Evolutionary conservation across 2,797 vertebrate genomes (phyloP), one percentile per base, ranked within the genome.

Genomic region (Tapirus indicus): DNA sequence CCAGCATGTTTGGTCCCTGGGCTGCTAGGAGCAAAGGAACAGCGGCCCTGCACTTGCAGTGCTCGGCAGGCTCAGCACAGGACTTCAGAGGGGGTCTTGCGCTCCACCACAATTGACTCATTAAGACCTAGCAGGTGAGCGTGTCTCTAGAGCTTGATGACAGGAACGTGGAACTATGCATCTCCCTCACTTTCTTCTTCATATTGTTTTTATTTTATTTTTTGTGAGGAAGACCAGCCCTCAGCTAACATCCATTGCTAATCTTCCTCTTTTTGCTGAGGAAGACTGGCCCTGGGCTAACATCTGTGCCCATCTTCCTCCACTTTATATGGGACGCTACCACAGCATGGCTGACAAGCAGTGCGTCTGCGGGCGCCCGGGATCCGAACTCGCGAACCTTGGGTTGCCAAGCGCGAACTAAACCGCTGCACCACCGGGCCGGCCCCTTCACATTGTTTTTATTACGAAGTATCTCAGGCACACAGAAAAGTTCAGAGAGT

Each of bases 11-110:
- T 52, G 75, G 27, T 38, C 23, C 47, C 56, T 21, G 32, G 54
- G 38, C 44, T 6, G 35, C 35, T 32, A 2, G 9, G 29, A 88
- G 29, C 7, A 54, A n/a, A 25, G 27, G 11, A 14, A 58, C 23
- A 80, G 58, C 7, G 20, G 27, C n/a, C 41, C 23, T 17, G 54
- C 7, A 41, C 49, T 8, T 10, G 16, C 7, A 29, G 13, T 17
- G 82, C 12, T 25, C 2, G 3, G 14, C 1, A 3, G 54, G n/a
- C n/a, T 44, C 27, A 23, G 32, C 11, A n/a, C 3, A 2, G 38
- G 18, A 25, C 58, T 17, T 75, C 54, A 23, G 14, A 11, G 75
- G 14, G 58, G 18, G 18, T 20, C 60, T 9, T 10, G 11, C 6
- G 49, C 69, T 68, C 58, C 35, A 16, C 9, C 56, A 25, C 38